Evolutionary conservation across 2,113 vertebrate species (phyloP), one percentile per base, ranked within the genome.

Genomic region (Phylloscopus whistleri): DNA sequence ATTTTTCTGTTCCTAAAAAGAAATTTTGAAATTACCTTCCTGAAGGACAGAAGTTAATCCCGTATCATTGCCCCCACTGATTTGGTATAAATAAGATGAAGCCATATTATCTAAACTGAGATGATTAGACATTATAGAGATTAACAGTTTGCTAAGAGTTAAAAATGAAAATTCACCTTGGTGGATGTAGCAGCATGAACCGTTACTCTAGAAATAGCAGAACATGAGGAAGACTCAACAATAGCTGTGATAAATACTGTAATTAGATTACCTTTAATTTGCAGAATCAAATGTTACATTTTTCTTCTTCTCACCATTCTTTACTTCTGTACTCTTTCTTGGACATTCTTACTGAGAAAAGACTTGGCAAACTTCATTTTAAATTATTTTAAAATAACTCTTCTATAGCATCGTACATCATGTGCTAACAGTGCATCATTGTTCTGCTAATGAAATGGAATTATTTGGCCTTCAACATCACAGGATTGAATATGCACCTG

Each of bases 361-460:
- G 91, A 55, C n/a, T 73, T 28, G 37, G 17, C 64, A 51, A 60
- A 63, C 14, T 68, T 73, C 0, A 43, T 83, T 74, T 69, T 48
- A 73, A 85, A 12, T 58, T 64, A 12, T 56, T 92, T 77, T 53
- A 67, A 62, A 90, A 60, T 60, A 87, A 58, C 85, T 91, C 11
- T 85, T 88, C 92, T 55, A 64, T 48, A 48, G 10, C 30, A 52
- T 59, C 68, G 23, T 73, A 49, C 33, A 15, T 43, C 60, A 43
- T 63, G 23, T 88, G 60, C 90, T 83, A 90, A 49, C 46, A 81
- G 46, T 20, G 17, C 28, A 35, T 87, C 63, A 76, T 93, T 89
- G 41, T 52, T 90, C 24, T 87, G 43, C 59, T 88, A 67, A 92
- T 81, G 69, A 96, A 80, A 90, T 48, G 58, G 39, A 88, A 96